Percentiles rank a stretch among this genome's conserved stretches.
Conservation (phyloP, 1,140 invertebrate genomes). For the Drosophila pruinosa region DNA sequence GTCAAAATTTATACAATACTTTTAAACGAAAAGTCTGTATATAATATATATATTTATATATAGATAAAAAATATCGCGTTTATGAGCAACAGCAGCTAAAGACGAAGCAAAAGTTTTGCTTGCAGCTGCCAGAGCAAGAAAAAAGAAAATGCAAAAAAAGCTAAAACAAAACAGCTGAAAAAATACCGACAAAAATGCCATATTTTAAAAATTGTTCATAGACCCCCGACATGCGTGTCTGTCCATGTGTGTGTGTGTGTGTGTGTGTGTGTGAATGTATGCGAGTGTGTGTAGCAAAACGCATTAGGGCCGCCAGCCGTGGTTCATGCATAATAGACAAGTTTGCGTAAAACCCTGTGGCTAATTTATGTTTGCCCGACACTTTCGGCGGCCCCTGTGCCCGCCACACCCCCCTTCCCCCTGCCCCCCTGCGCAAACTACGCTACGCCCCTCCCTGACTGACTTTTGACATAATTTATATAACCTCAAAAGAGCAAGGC, state of each 20-base stretch:
- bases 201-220: slow-evolving; percentile 59
- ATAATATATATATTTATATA: background rate
- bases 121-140: slow-evolving; percentile 25
- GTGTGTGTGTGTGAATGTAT: slow-evolving; percentile 5
- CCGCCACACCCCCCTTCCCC: background rate
- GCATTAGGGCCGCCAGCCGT: slow-evolving; percentile 51
- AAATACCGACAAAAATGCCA: slow-evolving; percentile 30
- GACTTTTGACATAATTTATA: slow-evolving; percentile 61
- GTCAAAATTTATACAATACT: slow-evolving; percentile 56
- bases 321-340: slow-evolving; percentile 61
- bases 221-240: slow-evolving; percentile 4
- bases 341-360: slow-evolving; percentile 56
- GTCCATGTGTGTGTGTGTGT: background rate
- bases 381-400: slow-evolving; percentile 16
- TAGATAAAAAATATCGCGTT: slow-evolving; percentile 42
- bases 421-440: background rate
- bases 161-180: background rate
- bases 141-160: background rate
- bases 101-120: slow-evolving; percentile 42
- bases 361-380: slow-evolving; percentile 59
- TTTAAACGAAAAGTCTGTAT: slow-evolving; percentile 14
- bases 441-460: slow-evolving; percentile 9
- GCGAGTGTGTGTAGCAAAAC: slow-evolving; percentile 32
- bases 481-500: slow-evolving; percentile 47
- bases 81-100: slow-evolving; percentile 29